Conservation (phyloP, 2,888 invertebrate species). For the Melangyna quadrimaculata region DNA sequence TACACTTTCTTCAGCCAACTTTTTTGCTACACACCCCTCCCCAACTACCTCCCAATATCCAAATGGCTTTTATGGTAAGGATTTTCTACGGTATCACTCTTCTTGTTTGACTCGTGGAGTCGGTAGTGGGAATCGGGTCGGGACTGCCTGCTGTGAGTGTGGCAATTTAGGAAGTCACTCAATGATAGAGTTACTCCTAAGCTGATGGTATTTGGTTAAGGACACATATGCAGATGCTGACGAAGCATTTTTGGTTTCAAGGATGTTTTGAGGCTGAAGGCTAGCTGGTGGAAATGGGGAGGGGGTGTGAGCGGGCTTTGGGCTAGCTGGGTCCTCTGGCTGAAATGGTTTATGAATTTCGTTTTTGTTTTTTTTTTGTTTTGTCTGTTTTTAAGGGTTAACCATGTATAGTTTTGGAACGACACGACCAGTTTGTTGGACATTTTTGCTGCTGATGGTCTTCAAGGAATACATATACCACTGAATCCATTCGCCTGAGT, state of each 20-base stretch:
- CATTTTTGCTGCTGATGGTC: conserved; percentile 29
- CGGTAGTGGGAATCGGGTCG: neutral
- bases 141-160: conserved; percentile 7
- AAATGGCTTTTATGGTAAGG: conserved; percentile 47
- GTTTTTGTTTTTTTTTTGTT: neutral
- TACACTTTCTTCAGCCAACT: neutral
- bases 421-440: conserved; percentile 3
- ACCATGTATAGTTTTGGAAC: conserved; percentile 24
- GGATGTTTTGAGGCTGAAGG: neutral
- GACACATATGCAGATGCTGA: conserved; percentile 67
- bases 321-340: neutral
- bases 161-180: conserved; percentile 55
- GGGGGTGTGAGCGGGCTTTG: neutral
- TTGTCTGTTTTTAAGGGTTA: conserved; percentile 18
- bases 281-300: no score
- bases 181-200: conserved; percentile 46
- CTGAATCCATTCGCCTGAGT: conserved; percentile 25
- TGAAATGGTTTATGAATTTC: conserved; percentile 27
- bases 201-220: conserved; percentile 31
- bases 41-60: neutral
- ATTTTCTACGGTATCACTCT: conserved; percentile 14
- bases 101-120: conserved; percentile 22
- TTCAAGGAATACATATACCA: conserved; percentile 9
- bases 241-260: conserved; percentile 48
- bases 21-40: neutral